phyloP scores from a whole-genome alignment of 2,113 vertebrate species.

The Catagonus wagneri region DNA sequence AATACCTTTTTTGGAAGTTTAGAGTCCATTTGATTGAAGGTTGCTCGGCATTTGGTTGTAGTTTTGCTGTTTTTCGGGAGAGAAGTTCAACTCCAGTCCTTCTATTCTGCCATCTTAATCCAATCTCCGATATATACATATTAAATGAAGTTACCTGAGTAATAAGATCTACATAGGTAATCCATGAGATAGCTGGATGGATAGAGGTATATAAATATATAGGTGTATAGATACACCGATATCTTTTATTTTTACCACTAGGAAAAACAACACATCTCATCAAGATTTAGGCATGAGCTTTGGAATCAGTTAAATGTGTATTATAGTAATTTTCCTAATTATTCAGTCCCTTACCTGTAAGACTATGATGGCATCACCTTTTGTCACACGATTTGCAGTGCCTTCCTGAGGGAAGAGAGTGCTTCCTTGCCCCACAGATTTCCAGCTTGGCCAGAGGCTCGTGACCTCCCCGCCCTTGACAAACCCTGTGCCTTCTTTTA shows the following conservation, averaged over 20 bases:
- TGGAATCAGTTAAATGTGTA: not conserved
- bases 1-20: too few species aligned
- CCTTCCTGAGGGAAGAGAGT: not conserved
- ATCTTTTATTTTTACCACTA: not conserved
- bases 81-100: too few species aligned
- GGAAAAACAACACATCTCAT: not conserved
- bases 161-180: not conserved
- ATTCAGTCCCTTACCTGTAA: not conserved
- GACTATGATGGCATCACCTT: not conserved
- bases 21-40: too few species aligned
- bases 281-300: constrained; percentile 4
- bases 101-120: too few species aligned
- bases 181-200: not conserved
- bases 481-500: not conserved
- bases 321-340: not conserved
- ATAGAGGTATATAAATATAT: not conserved
- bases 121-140: too few species aligned
- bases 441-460: not conserved
- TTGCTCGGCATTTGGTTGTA: too few species aligned
- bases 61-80: too few species aligned
- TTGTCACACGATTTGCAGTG: not conserved
- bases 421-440: not conserved
- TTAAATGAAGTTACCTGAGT: not conserved
- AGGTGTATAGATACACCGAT: not conserved
- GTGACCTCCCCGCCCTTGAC: not conserved